Evolutionary conservation across 2,113 vertebrate species (phyloP).

Genomic region (Ophiodon elongatus): DNA sequence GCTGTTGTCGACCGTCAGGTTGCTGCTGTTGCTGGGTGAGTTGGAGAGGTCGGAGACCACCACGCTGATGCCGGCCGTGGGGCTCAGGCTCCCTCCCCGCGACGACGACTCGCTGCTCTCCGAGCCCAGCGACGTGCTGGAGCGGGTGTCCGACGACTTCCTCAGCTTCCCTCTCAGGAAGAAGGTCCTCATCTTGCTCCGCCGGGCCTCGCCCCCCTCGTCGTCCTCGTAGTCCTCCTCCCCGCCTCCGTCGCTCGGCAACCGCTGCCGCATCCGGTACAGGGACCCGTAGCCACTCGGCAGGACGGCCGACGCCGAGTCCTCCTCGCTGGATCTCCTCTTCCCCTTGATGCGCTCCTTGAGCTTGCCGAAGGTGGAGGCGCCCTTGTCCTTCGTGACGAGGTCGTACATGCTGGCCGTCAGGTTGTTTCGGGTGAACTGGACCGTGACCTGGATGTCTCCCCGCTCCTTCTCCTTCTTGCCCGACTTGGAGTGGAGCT

Average conservation of each 20-base stretch:
- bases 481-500: constrained; percentile 92
- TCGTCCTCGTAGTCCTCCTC: constrained; percentile 91
- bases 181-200: constrained; percentile 90
- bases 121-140: constrained; percentile 93
- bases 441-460: constrained; percentile 92
- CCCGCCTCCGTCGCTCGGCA: constrained; percentile 85
- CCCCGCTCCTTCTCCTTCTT: constrained; percentile 98
- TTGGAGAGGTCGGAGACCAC: constrained; percentile 84
- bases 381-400: constrained; percentile 91
- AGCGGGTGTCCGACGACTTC: constrained; percentile 92
- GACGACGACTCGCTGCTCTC: constrained; percentile 95
- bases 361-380: constrained; percentile 92
- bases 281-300: constrained; percentile 80
- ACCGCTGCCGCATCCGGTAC: constrained; percentile 63
- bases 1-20: constrained; percentile 89
- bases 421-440: constrained; percentile 93
- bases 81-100: constrained; percentile 88
- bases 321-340: constrained; percentile 88
- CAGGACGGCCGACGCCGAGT: constrained; percentile 88
- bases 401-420: constrained; percentile 99
- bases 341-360: constrained; percentile 93
- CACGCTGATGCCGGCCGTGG: constrained; percentile 85
- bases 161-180: constrained; percentile 91
- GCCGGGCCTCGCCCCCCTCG: constrained; percentile 86
- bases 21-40: constrained; percentile 90